A percentile compares a stretch with the other conserved stretches of the same genome.
Conservation (phyloP, 1,140 invertebrate species). For the Drosophila ironensis region DNA sequence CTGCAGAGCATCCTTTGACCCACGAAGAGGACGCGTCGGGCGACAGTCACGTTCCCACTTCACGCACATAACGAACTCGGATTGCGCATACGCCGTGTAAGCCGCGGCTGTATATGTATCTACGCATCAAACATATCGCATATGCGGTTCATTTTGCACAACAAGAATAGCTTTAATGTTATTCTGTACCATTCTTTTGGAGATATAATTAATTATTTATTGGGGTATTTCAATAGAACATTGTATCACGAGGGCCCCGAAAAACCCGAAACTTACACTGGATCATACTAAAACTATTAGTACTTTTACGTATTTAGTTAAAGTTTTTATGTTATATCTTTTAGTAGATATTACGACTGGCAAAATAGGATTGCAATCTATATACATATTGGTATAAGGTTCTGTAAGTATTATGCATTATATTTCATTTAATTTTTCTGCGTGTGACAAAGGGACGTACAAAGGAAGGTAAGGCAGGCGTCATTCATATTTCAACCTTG, state of each 20-base stretch:
- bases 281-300: too few relatives aligned
- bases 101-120: conserved; percentile 65
- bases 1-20: neutral
- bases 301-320: too few relatives aligned
- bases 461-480: neutral
- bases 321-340: too few relatives aligned
- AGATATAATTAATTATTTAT: too few relatives aligned
- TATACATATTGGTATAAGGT: too few relatives aligned
- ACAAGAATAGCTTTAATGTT: too few relatives aligned
- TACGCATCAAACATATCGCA: conserved; percentile 61
- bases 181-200: too few relatives aligned
- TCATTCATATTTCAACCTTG: conserved; percentile 46
- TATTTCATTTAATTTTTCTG: neutral
- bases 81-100: conserved; percentile 76
- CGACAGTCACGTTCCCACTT: conserved; percentile 67
- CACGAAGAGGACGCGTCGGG: conserved; percentile 18
- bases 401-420: neutral
- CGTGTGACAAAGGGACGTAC: neutral
- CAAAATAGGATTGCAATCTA: too few relatives aligned
- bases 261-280: too few relatives aligned
- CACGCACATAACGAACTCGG: conserved; percentile 47
- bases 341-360: too few relatives aligned
- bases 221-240: too few relatives aligned
- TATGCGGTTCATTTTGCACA: neutral
- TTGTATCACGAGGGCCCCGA: too few relatives aligned